A percentile compares a stretch with the other conserved stretches of the same genome.
Conservation (phyloP, 2,113 vertebrate species). For the Malurus melanocephalus region DNA sequence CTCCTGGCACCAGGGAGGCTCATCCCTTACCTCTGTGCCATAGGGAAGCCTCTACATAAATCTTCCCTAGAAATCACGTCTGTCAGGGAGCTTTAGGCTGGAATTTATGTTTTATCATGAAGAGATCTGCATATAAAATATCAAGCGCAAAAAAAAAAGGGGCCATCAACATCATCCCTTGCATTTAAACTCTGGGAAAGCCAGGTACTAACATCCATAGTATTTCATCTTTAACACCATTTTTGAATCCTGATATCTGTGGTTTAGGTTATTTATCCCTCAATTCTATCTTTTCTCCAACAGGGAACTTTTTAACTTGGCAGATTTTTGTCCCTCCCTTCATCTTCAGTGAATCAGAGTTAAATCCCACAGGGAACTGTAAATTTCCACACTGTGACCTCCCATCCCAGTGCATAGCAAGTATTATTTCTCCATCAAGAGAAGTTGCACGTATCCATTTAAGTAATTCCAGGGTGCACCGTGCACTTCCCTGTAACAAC, state of each 20-base stretch:
- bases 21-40: fast-evolving
- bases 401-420: not conserved
- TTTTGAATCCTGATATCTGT: not conserved
- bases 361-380: not conserved
- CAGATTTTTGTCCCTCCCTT: not conserved
- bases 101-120: not conserved
- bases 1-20: not conserved
- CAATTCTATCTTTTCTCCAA: not conserved
- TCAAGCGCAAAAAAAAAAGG: not conserved
- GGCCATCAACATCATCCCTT: not conserved
- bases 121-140: not conserved
- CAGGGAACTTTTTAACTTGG: not conserved
- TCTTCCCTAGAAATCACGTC: not conserved
- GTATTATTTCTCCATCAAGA: not conserved
- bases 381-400: not conserved
- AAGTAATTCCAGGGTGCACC: not conserved
- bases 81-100: not conserved
- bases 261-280: not conserved
- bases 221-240: not conserved
- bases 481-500: not conserved
- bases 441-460: not conserved
- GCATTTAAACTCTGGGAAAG: not conserved
- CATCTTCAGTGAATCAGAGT: not conserved
- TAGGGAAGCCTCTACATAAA: not conserved
- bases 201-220: not conserved